Evolutionary conservation across 2,113 vertebrate genomes (phyloP), one percentile per base, ranked within the genome.

Genomic region (Larimichthys crocea): DNA sequence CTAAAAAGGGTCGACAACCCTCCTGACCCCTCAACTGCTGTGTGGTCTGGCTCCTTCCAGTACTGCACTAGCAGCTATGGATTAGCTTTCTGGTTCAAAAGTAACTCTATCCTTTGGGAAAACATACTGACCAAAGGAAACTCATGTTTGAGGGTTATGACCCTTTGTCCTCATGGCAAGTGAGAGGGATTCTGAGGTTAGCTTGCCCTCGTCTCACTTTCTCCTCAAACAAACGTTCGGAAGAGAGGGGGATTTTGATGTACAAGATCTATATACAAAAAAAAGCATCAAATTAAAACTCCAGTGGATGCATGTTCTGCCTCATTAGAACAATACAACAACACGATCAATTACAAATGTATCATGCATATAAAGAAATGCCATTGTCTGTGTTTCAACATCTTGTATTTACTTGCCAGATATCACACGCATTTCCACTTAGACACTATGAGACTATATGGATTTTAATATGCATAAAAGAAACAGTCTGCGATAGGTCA

Each of bases 51-150:
- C 71, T 73, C 29, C 11, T 64, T 78, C 49, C 40, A 40, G 70
- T 52, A 72, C 4, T 4, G 46, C 10, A 1, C 80, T 72, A 76
- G 72, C 84, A 80, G 79, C 84, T 65, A 64, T 85, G 83, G 89
- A 93, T 91, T 86, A 89, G 71, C 55, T 63, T 66, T 83, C 74
- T 77, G 82, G 46, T 89, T 85, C 78, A 82, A 71, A 78, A 84
- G 92, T 89, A 93, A 94, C 87, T 81, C 86, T 50, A 94, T 92
- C 91, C 88, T 82, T 91, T 93, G 89, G 91, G 87, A 90, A 93
- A 93, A 92, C 87, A 92, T 20, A 75, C 71, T 85, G 88, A 89
- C 87, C 92, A 91, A 91, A 91, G 84, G 79, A 83, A 86, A 88
- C 60, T 77, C 63, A 55, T 89, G 86, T 92, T 87, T 90, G 68